Conservation (phyloP, 2,888 invertebrate species). For the Druceiella hillmani region DNA sequence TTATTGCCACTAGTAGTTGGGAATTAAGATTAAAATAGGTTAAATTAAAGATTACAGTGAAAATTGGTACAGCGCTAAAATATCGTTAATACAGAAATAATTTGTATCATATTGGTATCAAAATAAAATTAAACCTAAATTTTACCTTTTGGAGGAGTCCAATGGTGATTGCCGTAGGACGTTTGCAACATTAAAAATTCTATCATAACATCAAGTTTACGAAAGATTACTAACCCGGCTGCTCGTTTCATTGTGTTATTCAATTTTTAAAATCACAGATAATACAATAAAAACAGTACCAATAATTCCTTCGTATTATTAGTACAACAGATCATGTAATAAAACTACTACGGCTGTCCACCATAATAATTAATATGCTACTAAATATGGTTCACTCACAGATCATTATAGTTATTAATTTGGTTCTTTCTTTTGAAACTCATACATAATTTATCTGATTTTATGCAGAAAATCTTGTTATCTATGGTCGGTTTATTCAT, state of each 20-base stretch:
- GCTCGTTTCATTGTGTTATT: conserved; percentile 52
- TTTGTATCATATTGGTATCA: neutral
- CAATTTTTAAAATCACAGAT: neutral
- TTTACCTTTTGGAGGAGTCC: conserved; percentile 92
- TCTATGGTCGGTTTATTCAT: too few species aligned
- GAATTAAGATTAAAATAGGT: neutral
- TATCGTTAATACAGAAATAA: conserved; percentile 10
- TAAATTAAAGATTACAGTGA: neutral
- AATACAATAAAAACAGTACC: neutral
- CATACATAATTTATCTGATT: too few species aligned
- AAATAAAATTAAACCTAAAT: conserved; percentile 4
- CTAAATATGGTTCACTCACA: too few species aligned
- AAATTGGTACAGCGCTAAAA: neutral
- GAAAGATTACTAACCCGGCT: conserved; percentile 82
- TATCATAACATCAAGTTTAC: conserved; percentile 54
- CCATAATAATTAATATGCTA: too few species aligned
- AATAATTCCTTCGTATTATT: too few species aligned
- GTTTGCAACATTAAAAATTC: conserved; percentile 82
- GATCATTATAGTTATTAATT: too few species aligned
- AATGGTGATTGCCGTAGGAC: conserved; percentile 81
- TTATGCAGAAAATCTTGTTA: too few species aligned
- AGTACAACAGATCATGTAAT: too few species aligned
- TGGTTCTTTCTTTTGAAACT: too few species aligned
- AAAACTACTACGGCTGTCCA: too few species aligned
- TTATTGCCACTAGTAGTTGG: too few species aligned